Conservation (phyloP, 2,888 invertebrate genomes). For the Macrosiphum euphorbiae region DNA sequence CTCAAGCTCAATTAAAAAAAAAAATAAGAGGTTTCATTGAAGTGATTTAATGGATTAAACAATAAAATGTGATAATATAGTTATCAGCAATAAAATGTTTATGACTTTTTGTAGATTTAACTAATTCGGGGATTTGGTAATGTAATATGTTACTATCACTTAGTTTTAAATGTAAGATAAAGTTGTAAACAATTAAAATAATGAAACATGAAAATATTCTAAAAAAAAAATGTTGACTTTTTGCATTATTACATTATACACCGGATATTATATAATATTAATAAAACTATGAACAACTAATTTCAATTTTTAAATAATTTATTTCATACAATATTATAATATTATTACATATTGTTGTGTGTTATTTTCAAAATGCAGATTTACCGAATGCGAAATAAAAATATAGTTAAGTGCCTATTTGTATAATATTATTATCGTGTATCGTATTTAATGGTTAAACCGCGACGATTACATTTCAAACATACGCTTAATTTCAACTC, state of each 20-base stretch:
- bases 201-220: not conserved
- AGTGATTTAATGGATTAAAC: not conserved
- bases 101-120: not conserved
- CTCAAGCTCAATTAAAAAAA: too few species aligned
- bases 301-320: not conserved
- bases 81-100: not conserved
- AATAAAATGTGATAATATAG: not conserved
- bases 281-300: not conserved
- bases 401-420: not conserved
- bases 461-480: not conserved
- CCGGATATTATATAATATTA: not conserved
- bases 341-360: not conserved
- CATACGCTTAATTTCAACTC: not conserved
- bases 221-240: not conserved
- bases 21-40: not conserved
- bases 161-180: not conserved
- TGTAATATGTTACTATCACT: not conserved
- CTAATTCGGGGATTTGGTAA: not conserved
- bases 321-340: not conserved
- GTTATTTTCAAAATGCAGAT: not conserved
- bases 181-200: too few species aligned
- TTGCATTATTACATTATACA: not conserved
- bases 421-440: not conserved
- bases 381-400: not conserved
- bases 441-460: not conserved